These are phyloP conservation scores for Endomychus coccineus DNA, from an alignment of 2,888 invertebrate species.

Conservation along the genomic window DNA sequence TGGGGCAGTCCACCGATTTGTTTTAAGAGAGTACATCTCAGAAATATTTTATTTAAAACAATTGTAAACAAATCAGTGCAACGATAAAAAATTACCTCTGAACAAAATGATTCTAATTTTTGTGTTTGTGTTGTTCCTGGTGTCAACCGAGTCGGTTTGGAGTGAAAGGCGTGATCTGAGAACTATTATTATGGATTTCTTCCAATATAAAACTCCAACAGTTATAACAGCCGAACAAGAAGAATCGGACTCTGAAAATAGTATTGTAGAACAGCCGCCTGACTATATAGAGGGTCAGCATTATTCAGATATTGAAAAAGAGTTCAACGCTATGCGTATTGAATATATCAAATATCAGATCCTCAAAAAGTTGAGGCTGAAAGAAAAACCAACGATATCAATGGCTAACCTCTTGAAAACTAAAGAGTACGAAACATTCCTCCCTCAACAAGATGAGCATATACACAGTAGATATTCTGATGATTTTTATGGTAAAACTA, in stretches of 20 bases:
- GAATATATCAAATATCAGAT: conserved; percentile 82
- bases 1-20: conserved; percentile 40
- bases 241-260: conserved; percentile 30
- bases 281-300: conserved; percentile 14
- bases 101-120: conserved; percentile 19
- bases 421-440: conserved; percentile 61
- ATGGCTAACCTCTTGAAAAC: conserved; percentile 62
- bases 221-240: conserved; percentile 15
- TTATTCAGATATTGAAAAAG: conserved; percentile 44
- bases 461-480: conserved; percentile 56
- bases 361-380: conserved; percentile 67
- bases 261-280: conserved; percentile 25
- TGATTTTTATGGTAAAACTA: conserved; percentile 77
- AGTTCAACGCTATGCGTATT: conserved; percentile 62
- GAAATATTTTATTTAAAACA: conserved; percentile 32
- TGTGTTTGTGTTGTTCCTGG: conserved; percentile 23
- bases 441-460: conserved; percentile 46
- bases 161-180: conserved; percentile 23
- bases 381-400: conserved; percentile 63
- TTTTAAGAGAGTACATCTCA: conserved; percentile 39
- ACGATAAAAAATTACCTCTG: conserved; percentile 2
- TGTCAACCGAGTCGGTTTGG: conserved; percentile 20
- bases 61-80: conserved; percentile 34
- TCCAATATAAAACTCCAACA: conserved; percentile 17
- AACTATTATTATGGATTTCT: conserved; percentile 34